phyloP scores from a whole-genome alignment of 2,888 invertebrate genomes.

The Allolobophora icterica region DNA sequence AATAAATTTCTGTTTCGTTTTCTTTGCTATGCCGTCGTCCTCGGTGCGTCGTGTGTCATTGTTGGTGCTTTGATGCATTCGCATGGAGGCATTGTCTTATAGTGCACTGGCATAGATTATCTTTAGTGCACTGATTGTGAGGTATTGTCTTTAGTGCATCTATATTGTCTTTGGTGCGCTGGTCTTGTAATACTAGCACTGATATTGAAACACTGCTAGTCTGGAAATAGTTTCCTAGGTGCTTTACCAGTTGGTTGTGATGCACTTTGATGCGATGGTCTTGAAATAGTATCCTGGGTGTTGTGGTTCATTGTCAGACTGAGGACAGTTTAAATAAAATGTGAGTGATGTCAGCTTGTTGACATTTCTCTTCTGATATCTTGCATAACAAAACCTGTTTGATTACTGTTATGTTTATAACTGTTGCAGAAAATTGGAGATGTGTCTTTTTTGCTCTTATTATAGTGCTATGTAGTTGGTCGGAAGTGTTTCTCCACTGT shows the following conservation, averaged over 20 bases:
- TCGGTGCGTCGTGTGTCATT: background rate
- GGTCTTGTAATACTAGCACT: background rate
- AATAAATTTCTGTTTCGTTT: background rate
- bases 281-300: background rate
- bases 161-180: background rate
- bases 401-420: background rate
- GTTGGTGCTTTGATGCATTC: background rate
- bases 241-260: background rate
- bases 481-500: background rate
- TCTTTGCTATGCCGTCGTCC: background rate
- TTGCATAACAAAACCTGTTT: background rate
- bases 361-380: background rate
- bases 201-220: background rate
- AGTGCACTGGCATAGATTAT: background rate
- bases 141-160: background rate
- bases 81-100: background rate
- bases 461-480: background rate
- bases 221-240: background rate
- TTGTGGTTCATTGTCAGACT: background rate
- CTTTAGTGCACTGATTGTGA: constrained; percentile 1
- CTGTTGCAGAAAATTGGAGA: background rate
- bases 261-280: background rate
- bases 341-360: background rate
- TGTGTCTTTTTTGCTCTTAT: too few relatives aligned
- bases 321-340: background rate